Conservation (phyloP, 2,888 invertebrate genomes). For the Stenurella melanura region DNA sequence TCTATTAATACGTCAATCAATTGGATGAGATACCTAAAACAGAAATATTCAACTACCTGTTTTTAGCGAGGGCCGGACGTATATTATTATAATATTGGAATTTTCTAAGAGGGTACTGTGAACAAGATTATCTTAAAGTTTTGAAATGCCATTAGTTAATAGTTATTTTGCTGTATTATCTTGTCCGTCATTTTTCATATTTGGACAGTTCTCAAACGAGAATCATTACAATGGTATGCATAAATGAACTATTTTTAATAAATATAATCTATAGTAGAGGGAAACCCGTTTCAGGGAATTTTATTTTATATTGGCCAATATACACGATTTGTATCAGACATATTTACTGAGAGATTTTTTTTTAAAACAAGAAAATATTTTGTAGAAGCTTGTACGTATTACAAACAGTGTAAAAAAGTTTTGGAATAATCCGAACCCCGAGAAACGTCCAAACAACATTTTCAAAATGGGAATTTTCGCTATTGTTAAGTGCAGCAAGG, state of each 20-base stretch:
- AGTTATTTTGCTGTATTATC: conserved; percentile 36
- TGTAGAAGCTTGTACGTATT: too few relatives aligned
- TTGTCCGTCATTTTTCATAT: conserved; percentile 50
- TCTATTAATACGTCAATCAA: conserved; percentile 63
- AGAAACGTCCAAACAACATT: too few relatives aligned
- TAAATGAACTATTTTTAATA: neutral
- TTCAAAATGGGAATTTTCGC: too few relatives aligned
- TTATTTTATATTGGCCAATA: too few relatives aligned
- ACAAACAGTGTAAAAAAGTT: too few relatives aligned
- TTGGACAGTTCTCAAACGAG: conserved; percentile 45
- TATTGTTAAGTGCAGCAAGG: too few relatives aligned
- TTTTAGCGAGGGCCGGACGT: conserved; percentile 50
- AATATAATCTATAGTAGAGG: too few relatives aligned
- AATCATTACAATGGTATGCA: conserved; percentile 25
- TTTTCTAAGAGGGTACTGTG: conserved; percentile 42
- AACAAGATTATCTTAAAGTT: conserved; percentile 33
- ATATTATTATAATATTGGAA: conserved; percentile 49
- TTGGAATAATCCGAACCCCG: too few relatives aligned
- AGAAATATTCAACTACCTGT: conserved; percentile 58
- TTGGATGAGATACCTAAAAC: conserved; percentile 43
- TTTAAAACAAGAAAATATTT: too few relatives aligned
- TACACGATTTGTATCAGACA: too few relatives aligned
- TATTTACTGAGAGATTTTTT: too few relatives aligned
- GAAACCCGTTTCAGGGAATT: too few relatives aligned
- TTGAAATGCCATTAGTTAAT: conserved; percentile 39